Conservation (phyloP, 2,113 vertebrate genomes). For the Hyaena hyaena region DNA sequence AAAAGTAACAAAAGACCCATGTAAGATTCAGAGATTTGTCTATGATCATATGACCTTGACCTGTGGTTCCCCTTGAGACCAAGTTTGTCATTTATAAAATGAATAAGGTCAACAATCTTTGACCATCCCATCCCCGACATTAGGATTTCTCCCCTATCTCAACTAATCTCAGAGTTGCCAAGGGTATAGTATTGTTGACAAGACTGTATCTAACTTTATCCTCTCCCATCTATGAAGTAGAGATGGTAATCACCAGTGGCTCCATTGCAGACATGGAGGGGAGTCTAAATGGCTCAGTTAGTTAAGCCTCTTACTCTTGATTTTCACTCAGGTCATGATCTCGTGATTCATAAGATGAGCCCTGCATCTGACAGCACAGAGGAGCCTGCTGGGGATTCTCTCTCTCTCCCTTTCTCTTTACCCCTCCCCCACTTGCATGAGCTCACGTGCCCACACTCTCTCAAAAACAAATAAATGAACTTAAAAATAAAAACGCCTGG, state of each 20-base stretch:
- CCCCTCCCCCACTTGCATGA: no score
- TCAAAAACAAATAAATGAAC: no score
- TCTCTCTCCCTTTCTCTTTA: no score
- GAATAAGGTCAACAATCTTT: not conserved
- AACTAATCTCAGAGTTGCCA: not conserved
- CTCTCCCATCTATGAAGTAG: not conserved
- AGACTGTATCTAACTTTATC: not conserved
- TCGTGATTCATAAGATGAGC: no score
- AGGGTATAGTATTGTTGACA: not conserved
- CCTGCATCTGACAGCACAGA: no score
- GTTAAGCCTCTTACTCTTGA: no score
- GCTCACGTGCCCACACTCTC: no score
- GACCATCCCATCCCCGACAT: not conserved
- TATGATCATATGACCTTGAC: not conserved
- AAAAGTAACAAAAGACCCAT: not conserved
- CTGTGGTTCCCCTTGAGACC: accelerated
- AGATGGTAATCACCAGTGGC: not conserved
- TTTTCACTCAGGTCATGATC: no score
- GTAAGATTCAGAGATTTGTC: not conserved
- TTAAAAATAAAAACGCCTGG: no score
- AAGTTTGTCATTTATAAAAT: not conserved
- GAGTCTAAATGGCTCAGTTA: no score
- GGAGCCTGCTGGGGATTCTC: no score
- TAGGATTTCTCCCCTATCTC: not conserved
- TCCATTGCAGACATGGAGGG: not conserved